Conservation (phyloP, 2,113 vertebrate genomes). For the Strigops habroptila region DNA sequence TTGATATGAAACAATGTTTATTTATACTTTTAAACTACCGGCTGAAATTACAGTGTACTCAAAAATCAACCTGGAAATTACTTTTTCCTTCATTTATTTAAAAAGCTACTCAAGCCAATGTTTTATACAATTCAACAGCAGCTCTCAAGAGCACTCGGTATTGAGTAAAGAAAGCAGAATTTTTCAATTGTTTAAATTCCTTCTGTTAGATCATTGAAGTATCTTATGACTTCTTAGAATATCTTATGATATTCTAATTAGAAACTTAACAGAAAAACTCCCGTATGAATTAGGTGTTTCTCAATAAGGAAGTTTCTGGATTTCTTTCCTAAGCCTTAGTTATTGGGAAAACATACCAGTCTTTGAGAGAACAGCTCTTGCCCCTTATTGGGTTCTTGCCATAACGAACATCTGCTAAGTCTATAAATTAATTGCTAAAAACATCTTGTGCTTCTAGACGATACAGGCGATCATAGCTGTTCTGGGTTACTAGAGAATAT, state of each 20-base stretch:
- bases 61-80: background rate
- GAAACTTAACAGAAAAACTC: background rate
- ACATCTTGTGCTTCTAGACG: slow-evolving; percentile 21
- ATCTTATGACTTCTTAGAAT: background rate
- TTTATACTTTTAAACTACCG: background rate
- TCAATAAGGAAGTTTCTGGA: background rate
- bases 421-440: slow-evolving; percentile 47
- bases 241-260: background rate
- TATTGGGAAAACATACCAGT: background rate
- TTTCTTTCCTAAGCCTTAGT: background rate
- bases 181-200: background rate
- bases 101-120: background rate
- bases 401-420: slow-evolving; percentile 4
- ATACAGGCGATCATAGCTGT: background rate
- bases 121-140: background rate
- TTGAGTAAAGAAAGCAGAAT: background rate
- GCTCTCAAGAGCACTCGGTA: background rate
- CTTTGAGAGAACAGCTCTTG: background rate
- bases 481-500: slow-evolving; percentile 20
- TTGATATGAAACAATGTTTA: background rate
- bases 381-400: background rate
- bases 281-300: background rate
- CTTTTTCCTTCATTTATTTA: background rate
- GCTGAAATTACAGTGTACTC: background rate
- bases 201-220: background rate